Base-by-base conservation (phyloP, 2,113 vertebrate genomes). In the Ariopsis seemanni region DNA sequence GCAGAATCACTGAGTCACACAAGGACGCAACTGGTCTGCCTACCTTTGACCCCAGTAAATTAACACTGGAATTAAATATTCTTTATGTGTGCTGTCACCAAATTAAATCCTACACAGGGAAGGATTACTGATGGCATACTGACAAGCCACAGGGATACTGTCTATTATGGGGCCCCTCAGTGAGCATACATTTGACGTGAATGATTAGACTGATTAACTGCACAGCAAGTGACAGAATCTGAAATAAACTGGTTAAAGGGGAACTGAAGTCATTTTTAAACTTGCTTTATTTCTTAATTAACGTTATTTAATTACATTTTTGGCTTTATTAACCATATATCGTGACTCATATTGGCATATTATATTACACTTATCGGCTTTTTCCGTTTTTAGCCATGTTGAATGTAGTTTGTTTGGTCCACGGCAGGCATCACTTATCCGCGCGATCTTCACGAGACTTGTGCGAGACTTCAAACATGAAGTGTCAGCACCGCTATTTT, bases 11-110 rank as follows among this genome's bases (percentile, higher is more conserved):
- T 71, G 22, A 53, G 25, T 53, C 63, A 52, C 62, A 48, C 62
- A 71, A n/a, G 22, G 22, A 71, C 50, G 34, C 4, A 17, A 53
- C 82, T 69, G 63, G n/a, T 55, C 25, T 74, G 48, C 52, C 25
- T 74, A 52, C 52, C 83, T 84, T 58, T 72, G 52, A 84, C 83
- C 65, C 65, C 52, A 15, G 83, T 10, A 27, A 53, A 72, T 69
- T 58, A n/a, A 72, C 25, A 72, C 27, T 14, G 83, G 27, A 22
- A 72, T 84, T 22, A 71, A 30, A 71, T 30, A n/a, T 84, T 9
- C 15, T 53, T 84, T 30, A 58, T 58, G n/a, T 18, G 52, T 57
- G 50, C 75, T 78, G 50, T 55, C 75, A 78, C 7, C 75, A 12
- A 78, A 78, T 55, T 27, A 55, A 17, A 55, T 78, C 55, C 75